Evolutionary conservation across 2,888 invertebrate species (phyloP).

Genomic region (Agelastica alni): DNA sequence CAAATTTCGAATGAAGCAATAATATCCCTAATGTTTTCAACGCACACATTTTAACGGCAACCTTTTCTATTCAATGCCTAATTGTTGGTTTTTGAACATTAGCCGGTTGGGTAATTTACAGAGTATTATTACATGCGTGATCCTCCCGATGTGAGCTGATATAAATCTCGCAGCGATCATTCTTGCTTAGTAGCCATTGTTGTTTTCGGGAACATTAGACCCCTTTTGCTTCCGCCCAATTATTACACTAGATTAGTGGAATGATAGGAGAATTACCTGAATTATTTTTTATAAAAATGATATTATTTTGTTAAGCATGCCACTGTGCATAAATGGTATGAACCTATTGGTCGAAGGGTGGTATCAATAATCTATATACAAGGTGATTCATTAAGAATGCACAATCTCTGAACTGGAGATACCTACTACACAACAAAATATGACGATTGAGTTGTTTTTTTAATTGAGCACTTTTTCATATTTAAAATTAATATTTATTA

Average conservation of each 20-base stretch:
- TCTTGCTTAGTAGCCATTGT: conserved; percentile 44
- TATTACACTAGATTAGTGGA: conserved; percentile 32
- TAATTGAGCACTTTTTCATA: too few species aligned
- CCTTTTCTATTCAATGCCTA: conserved; percentile 34
- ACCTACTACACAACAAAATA: too few species aligned
- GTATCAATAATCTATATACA: too few species aligned
- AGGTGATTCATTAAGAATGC: too few species aligned
- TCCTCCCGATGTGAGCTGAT: conserved; percentile 49
- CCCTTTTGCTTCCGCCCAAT: conserved; percentile 39
- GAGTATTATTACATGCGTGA: conserved; percentile 53
- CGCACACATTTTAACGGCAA: conserved; percentile 29
- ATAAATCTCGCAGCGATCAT: conserved; percentile 49
- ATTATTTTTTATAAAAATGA: conserved; percentile 26
- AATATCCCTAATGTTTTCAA: conserved; percentile 27
- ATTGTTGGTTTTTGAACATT: conserved; percentile 50
- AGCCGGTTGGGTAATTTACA: conserved; percentile 46
- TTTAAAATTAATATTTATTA: too few species aligned
- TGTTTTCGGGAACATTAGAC: conserved; percentile 45
- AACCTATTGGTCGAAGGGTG: too few species aligned
- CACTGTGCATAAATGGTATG: background rate
- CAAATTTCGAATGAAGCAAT: conserved; percentile 8
- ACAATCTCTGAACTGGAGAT: too few species aligned
- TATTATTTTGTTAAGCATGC: conserved; percentile 14
- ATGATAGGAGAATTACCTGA: conserved; percentile 27
- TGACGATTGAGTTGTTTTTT: too few species aligned